These are phyloP conservation scores for Heteronetta atricapilla DNA, from an alignment of 2,113 vertebrate species.

Conservation along the genomic window DNA sequence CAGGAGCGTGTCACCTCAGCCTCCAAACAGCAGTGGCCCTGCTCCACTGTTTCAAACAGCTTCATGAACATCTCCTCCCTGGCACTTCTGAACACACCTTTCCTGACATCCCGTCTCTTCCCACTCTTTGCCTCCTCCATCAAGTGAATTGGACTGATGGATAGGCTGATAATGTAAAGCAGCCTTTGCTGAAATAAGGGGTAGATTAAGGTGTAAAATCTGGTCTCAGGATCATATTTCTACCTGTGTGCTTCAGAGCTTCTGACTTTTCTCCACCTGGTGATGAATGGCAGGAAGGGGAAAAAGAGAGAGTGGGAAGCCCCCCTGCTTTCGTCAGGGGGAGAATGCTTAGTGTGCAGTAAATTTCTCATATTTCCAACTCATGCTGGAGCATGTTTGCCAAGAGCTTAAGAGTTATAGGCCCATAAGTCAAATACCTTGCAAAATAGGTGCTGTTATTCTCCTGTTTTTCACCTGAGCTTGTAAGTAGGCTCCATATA, in stretches of 20 bases:
- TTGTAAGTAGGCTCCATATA: slow-evolving; percentile 17
- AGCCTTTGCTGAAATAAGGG: slow-evolving; percentile 1
- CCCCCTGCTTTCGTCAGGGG: not conserved
- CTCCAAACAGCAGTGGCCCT: not conserved
- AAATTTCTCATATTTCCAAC: slow-evolving; percentile 55
- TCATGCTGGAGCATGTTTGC: not conserved
- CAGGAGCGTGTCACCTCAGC: not conserved
- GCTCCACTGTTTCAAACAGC: not conserved
- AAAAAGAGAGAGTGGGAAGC: not conserved
- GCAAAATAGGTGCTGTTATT: slow-evolving; percentile 35
- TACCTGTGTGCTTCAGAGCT: not conserved
- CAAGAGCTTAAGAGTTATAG: slow-evolving; percentile 45
- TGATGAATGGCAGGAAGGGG: not conserved
- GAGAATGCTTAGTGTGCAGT: slow-evolving; percentile 12
- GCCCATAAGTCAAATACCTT: slow-evolving; percentile 39
- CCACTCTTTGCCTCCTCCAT: not conserved
- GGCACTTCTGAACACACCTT: not conserved
- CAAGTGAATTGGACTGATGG: not conserved
- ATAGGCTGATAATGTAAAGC: not conserved
- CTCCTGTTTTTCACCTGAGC: slow-evolving; percentile 27
- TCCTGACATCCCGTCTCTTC: not conserved
- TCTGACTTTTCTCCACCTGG: not conserved
- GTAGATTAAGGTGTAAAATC: not conserved
- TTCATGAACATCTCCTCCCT: not conserved
- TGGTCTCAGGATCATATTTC: slow-evolving; percentile 18